These are phyloP conservation scores for Vipera ursinii DNA, from an alignment of 2,797 vertebrate species.

Conservation along the genomic window DNA sequence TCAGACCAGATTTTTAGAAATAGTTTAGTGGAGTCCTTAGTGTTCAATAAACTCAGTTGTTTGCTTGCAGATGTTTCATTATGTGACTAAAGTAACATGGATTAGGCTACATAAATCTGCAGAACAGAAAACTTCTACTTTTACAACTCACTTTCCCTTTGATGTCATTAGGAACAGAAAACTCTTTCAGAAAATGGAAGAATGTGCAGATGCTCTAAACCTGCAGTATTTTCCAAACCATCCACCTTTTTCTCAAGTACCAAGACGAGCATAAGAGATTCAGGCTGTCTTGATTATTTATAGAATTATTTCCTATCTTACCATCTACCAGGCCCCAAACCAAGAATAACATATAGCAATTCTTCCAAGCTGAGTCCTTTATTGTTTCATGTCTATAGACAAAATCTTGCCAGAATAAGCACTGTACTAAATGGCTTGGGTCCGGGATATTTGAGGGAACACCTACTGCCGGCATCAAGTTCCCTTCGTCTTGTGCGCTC, in stretches of 20 bases:
- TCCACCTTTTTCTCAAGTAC: not conserved
- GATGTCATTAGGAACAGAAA: not conserved
- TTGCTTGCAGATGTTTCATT: not conserved
- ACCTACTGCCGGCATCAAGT: too few relatives aligned
- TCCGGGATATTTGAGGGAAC: too few relatives aligned
- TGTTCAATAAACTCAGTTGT: not conserved
- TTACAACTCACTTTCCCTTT: not conserved
- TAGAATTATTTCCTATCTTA: not conserved
- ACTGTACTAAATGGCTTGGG: too few relatives aligned
- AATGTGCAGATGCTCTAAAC: not conserved
- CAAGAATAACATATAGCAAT: not conserved
- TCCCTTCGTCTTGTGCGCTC: too few relatives aligned
- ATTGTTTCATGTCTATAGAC: not conserved
- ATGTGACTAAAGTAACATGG: not conserved
- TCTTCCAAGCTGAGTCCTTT: not conserved
- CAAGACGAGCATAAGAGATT: not conserved
- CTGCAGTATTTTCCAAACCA: not conserved
- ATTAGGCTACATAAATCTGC: not conserved
- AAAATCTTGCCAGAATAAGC: not conserved
- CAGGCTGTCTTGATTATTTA: not conserved
- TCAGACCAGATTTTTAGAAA: not conserved
- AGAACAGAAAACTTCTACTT: not conserved
- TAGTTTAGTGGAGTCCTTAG: not conserved
- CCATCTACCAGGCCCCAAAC: not conserved
- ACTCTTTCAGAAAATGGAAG: not conserved